These are phyloP conservation scores for Pachyrhynchus sulphureomaculatus DNA, from an alignment of 1,140 invertebrate genomes.

Conservation along the genomic window DNA sequence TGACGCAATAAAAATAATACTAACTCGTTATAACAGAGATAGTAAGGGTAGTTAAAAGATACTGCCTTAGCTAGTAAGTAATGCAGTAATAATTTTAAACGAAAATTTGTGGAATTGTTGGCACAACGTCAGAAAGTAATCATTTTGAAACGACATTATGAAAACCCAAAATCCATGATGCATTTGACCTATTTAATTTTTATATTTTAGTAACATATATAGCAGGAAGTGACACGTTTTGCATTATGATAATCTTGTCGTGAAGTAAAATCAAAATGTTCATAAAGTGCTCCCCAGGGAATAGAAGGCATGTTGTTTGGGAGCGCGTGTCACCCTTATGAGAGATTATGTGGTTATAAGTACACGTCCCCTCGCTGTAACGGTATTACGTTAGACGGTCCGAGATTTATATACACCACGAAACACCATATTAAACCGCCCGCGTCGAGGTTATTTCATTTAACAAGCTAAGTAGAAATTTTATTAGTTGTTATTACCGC, in stretches of 20 bases:
- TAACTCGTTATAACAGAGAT: no score
- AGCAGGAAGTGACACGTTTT: no score
- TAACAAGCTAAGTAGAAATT: conserved; percentile 32
- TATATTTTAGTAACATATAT: no score
- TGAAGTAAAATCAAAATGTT: conserved; percentile 21
- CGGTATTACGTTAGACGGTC: conserved; percentile 10
- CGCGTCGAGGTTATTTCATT: conserved; percentile 29
- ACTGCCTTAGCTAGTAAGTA: no score
- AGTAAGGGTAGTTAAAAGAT: no score
- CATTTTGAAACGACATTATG: no score
- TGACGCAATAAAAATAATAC: no score
- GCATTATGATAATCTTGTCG: not conserved
- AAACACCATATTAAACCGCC: conserved; percentile 30
- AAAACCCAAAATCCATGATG: no score
- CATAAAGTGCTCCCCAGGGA: conserved; percentile 29
- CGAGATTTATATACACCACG: conserved; percentile 29
- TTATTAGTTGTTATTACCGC: conserved; percentile 28
- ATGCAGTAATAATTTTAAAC: no score
- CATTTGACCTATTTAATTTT: no score
- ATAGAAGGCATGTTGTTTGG: conserved; percentile 24
- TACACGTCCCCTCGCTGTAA: conserved; percentile 25
- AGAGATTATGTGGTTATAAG: conserved; percentile 35
- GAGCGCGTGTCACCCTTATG: conserved; percentile 31
- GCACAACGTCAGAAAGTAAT: no score
- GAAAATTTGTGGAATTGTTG: no score